Conservation (phyloP, 2,113 vertebrate genomes). For the Cichladusa arquata region DNA sequence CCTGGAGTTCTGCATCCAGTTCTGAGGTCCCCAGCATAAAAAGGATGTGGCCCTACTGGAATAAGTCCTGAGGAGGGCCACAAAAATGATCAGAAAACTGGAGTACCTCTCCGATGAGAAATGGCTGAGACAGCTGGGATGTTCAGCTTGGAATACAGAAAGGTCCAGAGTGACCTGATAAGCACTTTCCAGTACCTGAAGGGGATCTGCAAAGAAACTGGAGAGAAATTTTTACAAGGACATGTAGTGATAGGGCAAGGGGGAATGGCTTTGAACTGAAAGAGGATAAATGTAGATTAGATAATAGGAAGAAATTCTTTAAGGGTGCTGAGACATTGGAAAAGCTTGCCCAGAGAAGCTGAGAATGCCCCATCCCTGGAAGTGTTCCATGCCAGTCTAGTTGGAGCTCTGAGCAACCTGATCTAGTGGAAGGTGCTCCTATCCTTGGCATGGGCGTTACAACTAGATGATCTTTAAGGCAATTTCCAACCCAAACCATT, state of each 20-base stretch:
- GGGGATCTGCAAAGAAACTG: neutral
- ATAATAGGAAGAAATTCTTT: neutral
- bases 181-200: neutral
- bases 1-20: neutral
- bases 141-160: neutral
- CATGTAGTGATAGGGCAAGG: rapidly evolving
- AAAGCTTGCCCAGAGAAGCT: neutral
- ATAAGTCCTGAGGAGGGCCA: neutral
- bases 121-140: neutral
- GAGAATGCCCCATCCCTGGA: neutral
- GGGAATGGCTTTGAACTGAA: neutral
- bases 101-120: neutral
- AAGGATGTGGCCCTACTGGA: neutral
- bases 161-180: neutral
- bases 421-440: neutral
- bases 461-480: neutral
- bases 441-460: neutral
- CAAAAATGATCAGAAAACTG: neutral
- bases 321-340: neutral
- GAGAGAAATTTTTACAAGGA: neutral
- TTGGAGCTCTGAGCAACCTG: neutral
- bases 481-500: neutral
- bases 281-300: neutral
- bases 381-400: neutral
- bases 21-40: neutral